Conservation (phyloP, 1,140 invertebrate species). For the Steinernema feltiae region DNA sequence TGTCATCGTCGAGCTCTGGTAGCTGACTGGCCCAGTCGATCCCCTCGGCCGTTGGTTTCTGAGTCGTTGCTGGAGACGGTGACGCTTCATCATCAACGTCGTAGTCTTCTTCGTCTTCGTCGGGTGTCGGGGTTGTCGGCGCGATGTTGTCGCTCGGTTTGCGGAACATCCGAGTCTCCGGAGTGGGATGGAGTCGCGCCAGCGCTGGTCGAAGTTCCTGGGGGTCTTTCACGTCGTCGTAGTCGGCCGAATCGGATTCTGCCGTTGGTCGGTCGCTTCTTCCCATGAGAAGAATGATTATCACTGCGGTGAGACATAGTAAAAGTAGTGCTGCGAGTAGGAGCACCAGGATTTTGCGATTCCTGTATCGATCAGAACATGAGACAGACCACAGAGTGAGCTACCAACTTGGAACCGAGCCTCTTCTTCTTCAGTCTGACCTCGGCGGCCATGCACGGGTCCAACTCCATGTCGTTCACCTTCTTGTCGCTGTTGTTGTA, state of each 20-base stretch:
- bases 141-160: not conserved
- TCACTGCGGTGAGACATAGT: not conserved
- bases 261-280: not conserved
- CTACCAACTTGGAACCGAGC: not conserved
- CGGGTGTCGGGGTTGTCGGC: not conserved
- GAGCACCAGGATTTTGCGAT: not conserved
- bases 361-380: not conserved
- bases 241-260: not conserved
- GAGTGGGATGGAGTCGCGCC: too few species aligned
- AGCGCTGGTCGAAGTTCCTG: not conserved
- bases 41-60: not conserved
- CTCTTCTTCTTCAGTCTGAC: not conserved
- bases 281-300: not conserved
- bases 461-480: constrained; percentile 5
- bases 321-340: not conserved
- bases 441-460: constrained; percentile 2
- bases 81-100: not conserved
- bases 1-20: not conserved
- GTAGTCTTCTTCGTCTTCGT: not conserved
- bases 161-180: not conserved
- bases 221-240: not conserved
- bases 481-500: constrained; percentile 4
- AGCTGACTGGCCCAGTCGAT: not conserved
- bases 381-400: not conserved
- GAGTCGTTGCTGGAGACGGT: not conserved